Evolutionary conservation across 2,888 invertebrate species (phyloP), one percentile per base, ranked within the genome.

Genomic region (Drosophila siamana): DNA sequence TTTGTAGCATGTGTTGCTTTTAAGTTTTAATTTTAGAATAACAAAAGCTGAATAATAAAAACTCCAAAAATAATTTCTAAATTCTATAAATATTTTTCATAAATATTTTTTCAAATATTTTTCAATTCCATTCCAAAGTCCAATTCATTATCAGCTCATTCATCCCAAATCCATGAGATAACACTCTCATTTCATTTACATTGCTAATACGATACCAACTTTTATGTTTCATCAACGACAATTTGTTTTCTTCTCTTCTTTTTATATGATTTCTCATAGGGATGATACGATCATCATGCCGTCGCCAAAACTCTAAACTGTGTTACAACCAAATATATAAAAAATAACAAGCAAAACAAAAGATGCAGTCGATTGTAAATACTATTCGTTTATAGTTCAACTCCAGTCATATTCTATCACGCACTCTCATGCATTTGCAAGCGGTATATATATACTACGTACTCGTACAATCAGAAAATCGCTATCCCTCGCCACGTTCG

Each of bases 251-350:
- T 85, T 89, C 82, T 87, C 81, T 75, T 89, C 69, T 88, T 89
- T 89, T 83, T 79, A 84, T 82, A 85, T 88, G 85, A 82, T 83
- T 81, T 84, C 73, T 69, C 80, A 84, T 88, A 90, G 90, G 87
- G 88, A 89, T 57, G 88, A 89, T 57, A 88, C 89, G 77, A 84
- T 75, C 80, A 82, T 84, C 83, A 74, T 88, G 90, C 88, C 90
- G 86, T 76, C 89, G 88, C 90, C 90, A 87, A 90, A 90, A 88
- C 90, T 90, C 59, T 90, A 89, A 90, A 74, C 75, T 86, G 84
- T 85, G 84, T 84, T 78, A 74, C 75, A 78, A 78, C 70, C 72
- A 75, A 68, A 69, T 38, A 63, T 55, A 46, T 11, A 51, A 43
- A 28, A 16, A 38, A 57, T 47, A 55, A 19, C 16, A 50, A 44